phyloP scores from a whole-genome alignment of 1,140 invertebrate species.

The Euborellia annulipes region DNA sequence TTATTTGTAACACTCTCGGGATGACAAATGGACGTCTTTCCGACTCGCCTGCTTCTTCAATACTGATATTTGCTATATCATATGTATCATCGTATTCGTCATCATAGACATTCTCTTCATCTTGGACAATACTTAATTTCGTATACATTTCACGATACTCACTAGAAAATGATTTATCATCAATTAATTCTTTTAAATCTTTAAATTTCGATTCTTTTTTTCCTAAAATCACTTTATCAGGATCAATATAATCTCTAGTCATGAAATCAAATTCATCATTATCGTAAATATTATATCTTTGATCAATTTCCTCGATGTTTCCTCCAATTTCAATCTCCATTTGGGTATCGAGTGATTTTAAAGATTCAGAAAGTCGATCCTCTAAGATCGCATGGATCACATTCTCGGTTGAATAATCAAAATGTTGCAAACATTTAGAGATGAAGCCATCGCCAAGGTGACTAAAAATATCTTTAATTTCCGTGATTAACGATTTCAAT shows the following conservation, averaged over 20 bases:
- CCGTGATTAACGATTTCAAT: conserved; percentile 41
- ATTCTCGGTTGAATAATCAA: conserved; percentile 48
- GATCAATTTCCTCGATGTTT: conserved; percentile 4
- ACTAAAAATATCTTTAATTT: conserved; percentile 63
- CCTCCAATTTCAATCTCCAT: conserved; percentile 30
- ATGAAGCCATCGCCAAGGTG: conserved; percentile 59
- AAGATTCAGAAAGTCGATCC: conserved; percentile 37
- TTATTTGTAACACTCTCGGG: conserved; percentile 4
- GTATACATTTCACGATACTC: conserved; percentile 29
- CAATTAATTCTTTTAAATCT: conserved; percentile 43
- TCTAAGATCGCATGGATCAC: conserved; percentile 71
- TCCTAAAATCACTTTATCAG: conserved; percentile 16
- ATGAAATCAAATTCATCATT: conserved; percentile 64
- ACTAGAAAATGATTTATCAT: conserved; percentile 51
- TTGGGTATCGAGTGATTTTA: conserved; percentile 31
- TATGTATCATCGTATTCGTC: conserved; percentile 84
- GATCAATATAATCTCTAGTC: conserved; percentile 41
- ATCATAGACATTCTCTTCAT: conserved; percentile 48
- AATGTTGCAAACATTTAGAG: conserved; percentile 52
- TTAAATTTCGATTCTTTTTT: conserved; percentile 34
- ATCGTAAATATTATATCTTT: conserved; percentile 51
- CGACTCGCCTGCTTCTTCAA: conserved; percentile 36
- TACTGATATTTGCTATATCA: conserved; percentile 32
- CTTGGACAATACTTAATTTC: conserved; percentile 15
- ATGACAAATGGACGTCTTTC: conserved; percentile 21